A percentile compares a stretch with the other conserved stretches of the same genome.
phyloP scores from a whole-genome alignment of 2,113 vertebrate genomes.

The Perognathus longimembris region DNA sequence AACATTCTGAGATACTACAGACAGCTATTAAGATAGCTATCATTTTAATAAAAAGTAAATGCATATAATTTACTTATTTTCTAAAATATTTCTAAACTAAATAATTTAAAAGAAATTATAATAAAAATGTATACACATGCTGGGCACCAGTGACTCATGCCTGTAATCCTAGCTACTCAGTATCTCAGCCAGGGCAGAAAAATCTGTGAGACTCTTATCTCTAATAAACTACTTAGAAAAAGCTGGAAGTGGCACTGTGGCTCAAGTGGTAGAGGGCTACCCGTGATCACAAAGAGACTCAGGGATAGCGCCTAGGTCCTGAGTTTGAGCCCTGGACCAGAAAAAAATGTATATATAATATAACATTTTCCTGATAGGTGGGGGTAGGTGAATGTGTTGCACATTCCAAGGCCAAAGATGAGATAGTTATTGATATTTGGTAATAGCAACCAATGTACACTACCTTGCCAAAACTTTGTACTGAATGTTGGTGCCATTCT shows the following conservation, averaged over 20 bases:
- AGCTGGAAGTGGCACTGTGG: no score
- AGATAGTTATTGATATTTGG: background rate
- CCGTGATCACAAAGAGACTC: no score
- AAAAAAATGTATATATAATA: background rate
- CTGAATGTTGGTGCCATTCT: background rate
- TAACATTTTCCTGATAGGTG: background rate
- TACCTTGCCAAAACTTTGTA: background rate
- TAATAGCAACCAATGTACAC: background rate
- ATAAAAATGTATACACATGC: background rate
- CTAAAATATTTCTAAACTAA: constrained; percentile 3
- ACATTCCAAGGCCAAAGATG: background rate
- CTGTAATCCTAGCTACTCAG: no score
- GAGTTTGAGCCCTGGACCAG: no score
- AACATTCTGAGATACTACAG: background rate
- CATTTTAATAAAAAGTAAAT: background rate
- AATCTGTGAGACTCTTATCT: no score
- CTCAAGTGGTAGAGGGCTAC: no score
- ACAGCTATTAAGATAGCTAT: background rate
- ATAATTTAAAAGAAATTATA: constrained; percentile 9
- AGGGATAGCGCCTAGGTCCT: no score
- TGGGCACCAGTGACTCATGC: no score
- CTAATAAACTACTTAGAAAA: no score
- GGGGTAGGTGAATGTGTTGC: background rate
- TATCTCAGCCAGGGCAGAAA: no score
- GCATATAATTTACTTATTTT: constrained; percentile 2